Evolutionary conservation across 2,797 vertebrate genomes (phyloP).

Genomic region (Phoeniculus purpureus): DNA sequence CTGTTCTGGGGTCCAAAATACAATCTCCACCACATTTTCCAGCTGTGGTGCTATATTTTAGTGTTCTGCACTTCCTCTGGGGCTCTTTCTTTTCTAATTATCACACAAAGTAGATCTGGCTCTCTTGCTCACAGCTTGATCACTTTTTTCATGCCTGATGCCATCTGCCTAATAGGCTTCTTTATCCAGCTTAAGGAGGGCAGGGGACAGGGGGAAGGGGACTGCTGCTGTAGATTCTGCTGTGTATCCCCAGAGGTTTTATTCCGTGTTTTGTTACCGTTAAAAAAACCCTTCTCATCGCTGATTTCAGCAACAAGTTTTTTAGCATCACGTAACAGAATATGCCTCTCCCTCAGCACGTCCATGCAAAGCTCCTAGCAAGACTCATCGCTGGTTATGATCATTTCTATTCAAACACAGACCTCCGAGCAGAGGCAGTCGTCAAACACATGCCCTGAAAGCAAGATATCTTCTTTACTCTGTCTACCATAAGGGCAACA

Average conservation of each 20-base stretch:
- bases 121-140: slow-evolving; percentile 66
- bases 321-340: slow-evolving; percentile 22
- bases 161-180: slow-evolving; percentile 75
- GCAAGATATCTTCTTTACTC: neutral
- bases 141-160: slow-evolving; percentile 64
- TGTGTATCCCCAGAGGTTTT: slow-evolving; percentile 46
- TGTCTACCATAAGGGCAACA: neutral
- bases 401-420: neutral
- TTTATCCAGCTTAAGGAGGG: neutral
- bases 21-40: slow-evolving; percentile 9
- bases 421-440: neutral
- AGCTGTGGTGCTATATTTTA: slow-evolving; percentile 50
- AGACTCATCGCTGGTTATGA: neutral
- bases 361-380: neutral
- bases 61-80: slow-evolving; percentile 43
- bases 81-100: slow-evolving; percentile 68
- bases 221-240: slow-evolving; percentile 46
- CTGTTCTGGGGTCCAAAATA: slow-evolving; percentile 14
- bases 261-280: slow-evolving; percentile 52
- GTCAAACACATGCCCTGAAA: neutral
- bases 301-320: slow-evolving; percentile 68
- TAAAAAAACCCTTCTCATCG: slow-evolving; percentile 50
- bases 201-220: neutral
- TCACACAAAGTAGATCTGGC: slow-evolving; percentile 61
- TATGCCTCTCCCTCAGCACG: neutral